Percentiles rank a stretch among this genome's conserved stretches.
These are phyloP conservation scores for Ophthalmolycus amberensis DNA, from an alignment of 2,113 vertebrate species.

Conservation along the genomic window DNA sequence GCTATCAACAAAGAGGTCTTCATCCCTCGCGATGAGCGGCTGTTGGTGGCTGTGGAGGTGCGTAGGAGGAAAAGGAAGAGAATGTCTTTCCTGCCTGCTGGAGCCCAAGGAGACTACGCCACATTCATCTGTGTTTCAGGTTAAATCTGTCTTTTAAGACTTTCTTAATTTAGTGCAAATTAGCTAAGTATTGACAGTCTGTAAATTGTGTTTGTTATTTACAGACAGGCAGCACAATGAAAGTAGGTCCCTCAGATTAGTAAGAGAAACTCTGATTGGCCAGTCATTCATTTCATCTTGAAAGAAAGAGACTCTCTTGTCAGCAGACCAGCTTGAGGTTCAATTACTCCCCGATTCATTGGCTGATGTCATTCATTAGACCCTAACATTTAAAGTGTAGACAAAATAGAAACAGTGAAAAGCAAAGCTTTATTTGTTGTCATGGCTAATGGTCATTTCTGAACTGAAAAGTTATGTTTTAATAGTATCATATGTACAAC, in stretches of 20 bases:
- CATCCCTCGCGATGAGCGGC: conserved; percentile 89
- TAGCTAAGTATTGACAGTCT: background rate
- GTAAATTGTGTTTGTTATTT: background rate
- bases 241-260: background rate
- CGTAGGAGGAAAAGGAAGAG: conserved; percentile 93
- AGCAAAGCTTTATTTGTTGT: background rate
- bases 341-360: background rate
- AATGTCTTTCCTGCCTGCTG: conserved; percentile 89
- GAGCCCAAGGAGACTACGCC: conserved; percentile 88
- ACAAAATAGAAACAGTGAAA: background rate
- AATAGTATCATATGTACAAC: too few species aligned
- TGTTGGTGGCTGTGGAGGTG: conserved; percentile 94
- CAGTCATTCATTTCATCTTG: background rate
- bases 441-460: too few species aligned
- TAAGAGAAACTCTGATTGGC: background rate
- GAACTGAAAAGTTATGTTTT: too few species aligned
- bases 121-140: conserved; percentile 97
- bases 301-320: background rate
- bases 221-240: background rate
- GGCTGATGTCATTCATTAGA: background rate
- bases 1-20: conserved; percentile 94
- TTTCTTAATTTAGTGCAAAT: background rate
- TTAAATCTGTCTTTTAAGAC: conserved; percentile 64
- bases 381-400: background rate
- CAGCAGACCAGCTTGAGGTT: background rate